phyloP scores from a whole-genome alignment of 2,113 vertebrate genomes.

The Rhinichthys klamathensis region DNA sequence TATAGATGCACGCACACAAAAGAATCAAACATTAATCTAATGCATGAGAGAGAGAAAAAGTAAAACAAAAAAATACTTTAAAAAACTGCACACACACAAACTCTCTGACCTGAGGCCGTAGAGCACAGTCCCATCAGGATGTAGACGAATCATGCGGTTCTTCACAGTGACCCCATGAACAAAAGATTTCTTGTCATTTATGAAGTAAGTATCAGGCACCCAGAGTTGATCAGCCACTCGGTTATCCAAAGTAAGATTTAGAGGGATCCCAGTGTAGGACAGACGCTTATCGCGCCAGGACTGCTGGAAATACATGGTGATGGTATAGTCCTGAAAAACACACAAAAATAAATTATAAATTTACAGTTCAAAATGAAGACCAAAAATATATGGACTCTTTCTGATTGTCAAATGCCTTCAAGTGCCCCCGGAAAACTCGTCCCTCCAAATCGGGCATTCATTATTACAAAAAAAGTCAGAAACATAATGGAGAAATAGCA shows the following conservation, averaged over 20 bases:
- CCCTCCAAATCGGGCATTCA: background rate
- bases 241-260: constrained; percentile 93
- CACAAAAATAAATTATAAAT: background rate
- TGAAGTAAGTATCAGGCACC: constrained; percentile 94
- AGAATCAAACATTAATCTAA: background rate
- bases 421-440: background rate
- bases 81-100: background rate
- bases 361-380: background rate
- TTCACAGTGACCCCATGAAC: constrained; percentile 94
- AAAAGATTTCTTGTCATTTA: constrained; percentile 94
- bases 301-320: constrained; percentile 97
- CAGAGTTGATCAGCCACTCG: constrained; percentile 91
- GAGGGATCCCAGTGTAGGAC: constrained; percentile 91
- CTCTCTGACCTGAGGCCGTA: constrained; percentile 85
- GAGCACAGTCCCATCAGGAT: constrained; percentile 91
- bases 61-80: background rate
- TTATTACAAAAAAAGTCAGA: background rate
- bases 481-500: background rate
- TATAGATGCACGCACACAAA: background rate
- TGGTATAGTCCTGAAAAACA: constrained; percentile 85
- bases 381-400: background rate
- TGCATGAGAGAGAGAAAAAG: background rate
- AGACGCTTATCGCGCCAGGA: constrained; percentile 94
- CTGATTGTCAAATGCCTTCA: background rate
- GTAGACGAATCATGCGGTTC: constrained; percentile 93